These are phyloP conservation scores for Spisula subtruncata DNA, from an alignment of 2,888 invertebrate genomes.

Conservation along the genomic window DNA sequence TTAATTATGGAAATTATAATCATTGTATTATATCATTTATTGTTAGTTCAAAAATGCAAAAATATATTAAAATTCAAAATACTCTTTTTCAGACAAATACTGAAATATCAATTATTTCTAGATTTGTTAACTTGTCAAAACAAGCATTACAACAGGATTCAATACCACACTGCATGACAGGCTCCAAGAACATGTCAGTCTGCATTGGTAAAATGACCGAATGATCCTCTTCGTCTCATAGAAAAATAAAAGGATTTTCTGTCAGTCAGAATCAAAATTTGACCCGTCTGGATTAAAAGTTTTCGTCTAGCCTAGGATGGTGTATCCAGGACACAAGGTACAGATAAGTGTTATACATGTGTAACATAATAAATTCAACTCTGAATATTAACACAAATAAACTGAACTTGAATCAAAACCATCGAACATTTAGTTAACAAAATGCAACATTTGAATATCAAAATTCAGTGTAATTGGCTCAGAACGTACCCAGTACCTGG, in stretches of 20 bases:
- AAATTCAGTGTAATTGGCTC: background rate
- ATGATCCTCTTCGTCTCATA: no score
- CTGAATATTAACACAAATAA: background rate
- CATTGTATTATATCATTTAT: background rate
- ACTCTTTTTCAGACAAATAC: background rate
- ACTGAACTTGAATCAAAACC: background rate
- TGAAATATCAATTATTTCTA: background rate
- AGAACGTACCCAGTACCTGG: background rate
- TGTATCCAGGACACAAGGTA: background rate
- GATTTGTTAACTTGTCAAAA: background rate
- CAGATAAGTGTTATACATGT: background rate
- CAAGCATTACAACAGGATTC: background rate
- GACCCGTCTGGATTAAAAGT: no score
- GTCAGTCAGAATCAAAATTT: no score
- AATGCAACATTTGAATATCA: background rate
- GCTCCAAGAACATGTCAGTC: no score
- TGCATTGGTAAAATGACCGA: no score
- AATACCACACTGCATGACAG: background rate
- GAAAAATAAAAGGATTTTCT: no score
- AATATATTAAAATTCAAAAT: background rate
- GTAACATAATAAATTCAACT: background rate
- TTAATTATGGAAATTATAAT: background rate
- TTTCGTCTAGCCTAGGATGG: no score
- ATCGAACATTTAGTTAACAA: background rate
- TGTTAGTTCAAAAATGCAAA: background rate